A percentile compares a stretch with the other conserved stretches of the same genome.
Conservation (phyloP, 1,140 invertebrate species). For the Zaprionus capensis region DNA sequence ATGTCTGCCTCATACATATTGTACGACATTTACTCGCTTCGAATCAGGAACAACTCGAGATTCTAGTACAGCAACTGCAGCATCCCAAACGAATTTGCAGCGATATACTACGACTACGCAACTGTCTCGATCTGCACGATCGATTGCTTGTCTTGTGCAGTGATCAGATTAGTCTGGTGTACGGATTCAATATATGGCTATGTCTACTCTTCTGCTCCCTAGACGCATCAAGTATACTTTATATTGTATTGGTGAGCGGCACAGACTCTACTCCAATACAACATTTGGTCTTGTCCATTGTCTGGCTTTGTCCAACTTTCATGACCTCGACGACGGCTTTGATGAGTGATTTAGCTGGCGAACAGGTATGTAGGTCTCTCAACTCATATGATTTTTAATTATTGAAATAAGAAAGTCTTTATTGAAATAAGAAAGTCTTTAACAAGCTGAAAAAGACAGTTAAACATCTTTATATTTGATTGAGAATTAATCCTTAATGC, state of each 20-base stretch:
- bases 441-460: too few relatives aligned
- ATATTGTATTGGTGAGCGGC: constrained; percentile 50
- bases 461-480: too few relatives aligned
- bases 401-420: too few relatives aligned
- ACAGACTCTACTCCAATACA: neutral
- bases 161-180: constrained; percentile 65
- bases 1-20: constrained; percentile 62
- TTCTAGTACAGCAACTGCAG: constrained; percentile 24
- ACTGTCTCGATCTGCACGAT: constrained; percentile 63
- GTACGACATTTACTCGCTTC: constrained; percentile 36
- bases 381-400: too few relatives aligned
- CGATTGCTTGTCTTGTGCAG: constrained; percentile 60
- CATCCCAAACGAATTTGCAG: constrained; percentile 38
- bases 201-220: constrained; percentile 59
- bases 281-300: constrained; percentile 16
- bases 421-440: too few relatives aligned
- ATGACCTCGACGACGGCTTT: constrained; percentile 51
- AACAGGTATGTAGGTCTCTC: constrained; percentile 52
- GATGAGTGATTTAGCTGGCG: constrained; percentile 51
- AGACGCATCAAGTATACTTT: constrained; percentile 60
- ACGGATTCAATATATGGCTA: constrained; percentile 62
- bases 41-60: constrained; percentile 49
- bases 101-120: constrained; percentile 38
- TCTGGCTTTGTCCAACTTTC: constrained; percentile 66
- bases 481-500: too few relatives aligned